Evolutionary conservation across 2,797 vertebrate species (phyloP).

Genomic region (Toxotes lorentzi): DNA sequence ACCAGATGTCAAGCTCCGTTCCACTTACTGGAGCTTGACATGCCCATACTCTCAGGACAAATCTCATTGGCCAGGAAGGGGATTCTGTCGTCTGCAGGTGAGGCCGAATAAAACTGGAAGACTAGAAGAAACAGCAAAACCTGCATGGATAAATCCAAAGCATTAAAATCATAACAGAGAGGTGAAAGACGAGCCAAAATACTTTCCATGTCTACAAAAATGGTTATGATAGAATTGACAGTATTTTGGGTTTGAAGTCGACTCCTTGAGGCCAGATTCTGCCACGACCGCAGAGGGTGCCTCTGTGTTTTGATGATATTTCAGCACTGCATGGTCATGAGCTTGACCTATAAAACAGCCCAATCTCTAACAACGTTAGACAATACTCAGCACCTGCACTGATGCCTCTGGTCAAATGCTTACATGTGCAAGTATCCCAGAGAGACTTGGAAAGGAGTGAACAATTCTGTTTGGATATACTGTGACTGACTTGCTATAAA

Average conservation of each 20-base stretch:
- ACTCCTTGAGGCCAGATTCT: slow-evolving; percentile 3
- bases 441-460: not conserved
- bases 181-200: slow-evolving; percentile 6
- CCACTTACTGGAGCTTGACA: not conserved
- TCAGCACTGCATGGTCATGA: not conserved
- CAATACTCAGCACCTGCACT: not conserved
- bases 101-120: not conserved
- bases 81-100: slow-evolving; percentile 5
- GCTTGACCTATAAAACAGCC: not conserved
- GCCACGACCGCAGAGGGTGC: not conserved
- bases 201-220: slow-evolving; percentile 11
- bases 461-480: not conserved
- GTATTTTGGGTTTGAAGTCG: not conserved
- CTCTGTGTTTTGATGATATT: slow-evolving; percentile 14
- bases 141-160: slow-evolving; percentile 3
- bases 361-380: not conserved
- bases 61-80: not conserved
- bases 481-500: not conserved
- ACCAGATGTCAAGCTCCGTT: slow-evolving; percentile 33
- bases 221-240: not conserved
- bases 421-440: not conserved
- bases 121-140: slow-evolving; percentile 4
- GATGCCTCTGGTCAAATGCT: not conserved
- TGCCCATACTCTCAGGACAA: not conserved
- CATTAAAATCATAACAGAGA: not conserved